phyloP scores from a whole-genome alignment of 2,113 vertebrate genomes.

The Natator depressus region DNA sequence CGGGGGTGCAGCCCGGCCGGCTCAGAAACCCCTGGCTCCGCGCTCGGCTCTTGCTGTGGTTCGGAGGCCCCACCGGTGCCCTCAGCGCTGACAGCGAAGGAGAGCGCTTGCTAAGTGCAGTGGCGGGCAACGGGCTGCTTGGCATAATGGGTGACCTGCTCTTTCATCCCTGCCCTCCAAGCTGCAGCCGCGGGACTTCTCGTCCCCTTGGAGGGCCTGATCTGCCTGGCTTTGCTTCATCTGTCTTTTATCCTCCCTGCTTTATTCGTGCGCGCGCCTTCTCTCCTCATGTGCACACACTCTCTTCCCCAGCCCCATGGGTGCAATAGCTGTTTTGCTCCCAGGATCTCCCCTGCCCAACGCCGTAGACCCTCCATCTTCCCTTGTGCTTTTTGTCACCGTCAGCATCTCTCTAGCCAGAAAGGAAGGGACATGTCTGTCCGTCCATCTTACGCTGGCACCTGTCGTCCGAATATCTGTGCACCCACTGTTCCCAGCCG shows the following conservation, averaged over 20 bases:
- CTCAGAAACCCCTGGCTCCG: neutral
- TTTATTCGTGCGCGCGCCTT: neutral
- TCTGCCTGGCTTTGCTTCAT: neutral
- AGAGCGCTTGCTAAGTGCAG: neutral
- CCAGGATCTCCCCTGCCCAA: no score
- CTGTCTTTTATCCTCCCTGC: neutral
- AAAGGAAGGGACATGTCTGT: neutral
- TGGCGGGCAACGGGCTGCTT: neutral
- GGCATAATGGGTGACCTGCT: neutral
- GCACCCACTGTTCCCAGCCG: no score
- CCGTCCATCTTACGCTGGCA: no score
- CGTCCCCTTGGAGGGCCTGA: neutral
- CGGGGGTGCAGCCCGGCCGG: conserved; percentile 47
- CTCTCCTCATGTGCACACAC: neutral
- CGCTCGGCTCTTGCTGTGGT: neutral
- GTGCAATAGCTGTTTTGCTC: no score
- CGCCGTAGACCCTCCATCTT: no score
- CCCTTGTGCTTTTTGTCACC: neutral
- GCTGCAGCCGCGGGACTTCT: neutral
- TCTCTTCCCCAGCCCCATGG: neutral
- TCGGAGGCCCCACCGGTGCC: neutral
- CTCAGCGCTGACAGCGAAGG: neutral
- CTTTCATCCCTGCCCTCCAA: neutral
- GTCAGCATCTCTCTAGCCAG: neutral
- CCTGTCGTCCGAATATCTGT: no score